Evolutionary conservation across 2,113 vertebrate genomes (phyloP), one percentile per base, ranked within the genome.

Genomic region (Sceloporus tristichus): DNA sequence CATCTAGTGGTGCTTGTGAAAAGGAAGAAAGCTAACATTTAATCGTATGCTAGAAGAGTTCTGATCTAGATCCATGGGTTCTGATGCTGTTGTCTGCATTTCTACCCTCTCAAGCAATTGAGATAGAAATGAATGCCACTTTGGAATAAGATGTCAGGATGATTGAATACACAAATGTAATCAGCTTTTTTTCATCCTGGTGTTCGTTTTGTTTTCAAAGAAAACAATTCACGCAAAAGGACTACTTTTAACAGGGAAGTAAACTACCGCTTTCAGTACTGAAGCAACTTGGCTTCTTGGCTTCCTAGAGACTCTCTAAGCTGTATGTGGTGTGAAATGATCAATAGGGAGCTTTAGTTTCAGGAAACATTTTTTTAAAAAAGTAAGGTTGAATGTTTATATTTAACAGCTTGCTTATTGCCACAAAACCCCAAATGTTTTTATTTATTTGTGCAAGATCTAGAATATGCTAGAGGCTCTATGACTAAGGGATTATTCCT

Each of bases 401-500:
- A 85, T 92, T 95, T 94, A 89, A 88, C 81, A 85, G 91, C 87
- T 91, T 91, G 88, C 93, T 93, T 94, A 91, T 90, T 93, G 87
- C 92, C 90, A 79, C 91, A 91, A 92, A 95, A 92, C 91, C 81
- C 82, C 75, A 94, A 94, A 80, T 82, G 84, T 53, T 92, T 1
- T 3, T 89, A 92, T 93, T 94, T 94, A 93, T 92, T 95, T 93
- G 83, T 84, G 88, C 91, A 93, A 85, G 80, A 73, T 87, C 83
- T 92, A 82, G 91, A 94, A 92, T 90, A 85, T 79, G 91, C 78
- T 92, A 74, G 6, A 74, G 91, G 34, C 84, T 93, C 76, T 95
- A 87, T 97, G 96, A 96, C 95, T 97, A 96, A 96, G 91, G 88
- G 85, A 93, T 90, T 89, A 91, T 88, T 94, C 93, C 91, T 90